Base-by-base conservation (phyloP, 1,140 invertebrate species). In the Drosophila erecta region DNA sequence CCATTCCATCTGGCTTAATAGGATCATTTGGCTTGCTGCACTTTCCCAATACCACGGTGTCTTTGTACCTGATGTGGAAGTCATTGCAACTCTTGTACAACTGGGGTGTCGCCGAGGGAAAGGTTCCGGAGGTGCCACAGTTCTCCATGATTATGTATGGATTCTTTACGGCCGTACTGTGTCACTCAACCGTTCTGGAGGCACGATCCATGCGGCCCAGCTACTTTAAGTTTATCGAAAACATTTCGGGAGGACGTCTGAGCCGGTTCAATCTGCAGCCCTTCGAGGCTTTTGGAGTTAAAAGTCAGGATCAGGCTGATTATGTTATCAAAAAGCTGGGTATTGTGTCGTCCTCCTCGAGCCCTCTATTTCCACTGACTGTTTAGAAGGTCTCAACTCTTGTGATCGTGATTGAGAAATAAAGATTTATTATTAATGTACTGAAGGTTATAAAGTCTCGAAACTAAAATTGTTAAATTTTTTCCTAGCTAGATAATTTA, bases 221-320 rank as follows among this genome's bases (percentile, higher is more conserved):
- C 15, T 97, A 97, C 92, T 97, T 95, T 94, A 96, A 95, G 84
- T 97, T 97, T 91, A 93, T 97, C 14, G 93, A 95, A 65, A 94
- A 93, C 69, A 92, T 97, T 20, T 97, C 96, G 2, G 84, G 84
- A 20, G 54, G 64, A 10, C 84, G 86, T 33, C 43, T 84, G 10
- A 62, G 43, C 59, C 73, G 76, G 8, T 89, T 84, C 20, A 62
- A 80, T 79, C 56, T 92, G 70, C 66, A 79, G 62, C 90, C 93
- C 12, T 93, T 96, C 37, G 94, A 95, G 65, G 72, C 66, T 14
- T 95, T 94, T 91, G 95, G 95, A 27, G 86, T 94, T n/a, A 86
- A 93, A 12, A 92, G 93, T 11, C 92, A 76, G 27, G 83, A 92
- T 79, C 87, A 93, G 75, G 72, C 93, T 5, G 76, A 90, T 41